Percentiles rank a stretch among this genome's conserved stretches.
phyloP scores from a whole-genome alignment of 2,113 vertebrate genomes.

The Dolichallabes microphthalmus region DNA sequence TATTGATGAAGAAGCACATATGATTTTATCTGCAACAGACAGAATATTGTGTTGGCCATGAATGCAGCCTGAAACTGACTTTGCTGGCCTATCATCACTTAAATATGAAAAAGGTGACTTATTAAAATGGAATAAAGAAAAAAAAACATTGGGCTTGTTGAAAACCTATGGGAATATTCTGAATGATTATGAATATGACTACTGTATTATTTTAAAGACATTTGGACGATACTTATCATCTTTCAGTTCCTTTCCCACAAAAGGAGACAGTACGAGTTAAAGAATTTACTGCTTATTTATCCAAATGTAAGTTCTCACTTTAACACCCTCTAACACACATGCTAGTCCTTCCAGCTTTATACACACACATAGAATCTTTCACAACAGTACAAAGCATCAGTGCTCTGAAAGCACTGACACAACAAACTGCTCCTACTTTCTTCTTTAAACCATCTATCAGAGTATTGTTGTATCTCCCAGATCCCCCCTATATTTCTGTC shows the following conservation, averaged over 20 bases:
- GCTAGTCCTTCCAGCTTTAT: not conserved
- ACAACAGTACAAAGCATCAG: conserved; percentile 31
- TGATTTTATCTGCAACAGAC: conserved; percentile 2
- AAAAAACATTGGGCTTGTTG: not conserved
- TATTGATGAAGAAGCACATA: conserved; percentile 16
- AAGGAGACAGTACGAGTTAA: not conserved
- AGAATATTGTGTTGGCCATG: conserved; percentile 14
- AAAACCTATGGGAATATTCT: not conserved
- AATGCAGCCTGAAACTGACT: not conserved
- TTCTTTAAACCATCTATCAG: conserved; percentile 60
- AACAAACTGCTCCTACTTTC: conserved; percentile 22
- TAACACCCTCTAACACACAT: not conserved
- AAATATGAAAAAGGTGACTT: not conserved
- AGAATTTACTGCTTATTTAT: conserved; percentile 26
- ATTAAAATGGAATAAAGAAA: not conserved
- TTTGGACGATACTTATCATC: not conserved
- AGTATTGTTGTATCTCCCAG: conserved; percentile 31
- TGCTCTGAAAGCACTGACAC: conserved; percentile 21
- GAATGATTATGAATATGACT: not conserved
- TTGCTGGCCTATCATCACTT: conserved; percentile 1
- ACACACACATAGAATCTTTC: conserved; percentile 2
- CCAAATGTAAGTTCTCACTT: not conserved
- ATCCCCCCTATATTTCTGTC: conserved; percentile 24
- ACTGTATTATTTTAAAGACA: conserved; percentile 4
- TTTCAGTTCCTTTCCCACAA: not conserved